Conservation (phyloP, 2,797 vertebrate genomes). For the Pristis pectinata region DNA sequence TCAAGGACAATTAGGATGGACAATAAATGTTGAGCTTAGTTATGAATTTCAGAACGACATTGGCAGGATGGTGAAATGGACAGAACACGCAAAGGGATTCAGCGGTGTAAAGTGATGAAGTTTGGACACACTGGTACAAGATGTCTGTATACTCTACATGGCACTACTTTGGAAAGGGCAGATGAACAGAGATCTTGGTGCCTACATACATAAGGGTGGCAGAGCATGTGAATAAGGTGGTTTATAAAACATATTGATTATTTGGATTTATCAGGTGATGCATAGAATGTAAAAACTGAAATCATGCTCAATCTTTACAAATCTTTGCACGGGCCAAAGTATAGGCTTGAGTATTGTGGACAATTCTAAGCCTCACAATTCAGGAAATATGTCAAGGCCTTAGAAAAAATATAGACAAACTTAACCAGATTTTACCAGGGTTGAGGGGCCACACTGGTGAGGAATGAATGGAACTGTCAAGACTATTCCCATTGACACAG, state of each 20-base stretch:
- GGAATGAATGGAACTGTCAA: neutral
- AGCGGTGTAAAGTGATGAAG: neutral
- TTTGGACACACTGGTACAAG: neutral
- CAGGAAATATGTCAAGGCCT: neutral
- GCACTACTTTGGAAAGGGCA: neutral
- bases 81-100: neutral
- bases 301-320: neutral
- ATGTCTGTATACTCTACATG: neutral
- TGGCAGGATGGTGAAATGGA: neutral
- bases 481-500: neutral
- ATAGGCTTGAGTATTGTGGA: neutral
- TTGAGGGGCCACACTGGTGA: neutral
- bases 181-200: neutral
- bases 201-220: neutral
- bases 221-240: neutral
- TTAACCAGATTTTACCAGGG: neutral
- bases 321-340: too few species aligned
- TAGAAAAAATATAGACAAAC: neutral
- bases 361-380: neutral
- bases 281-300: neutral
- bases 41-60: neutral
- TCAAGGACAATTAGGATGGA: too few species aligned
- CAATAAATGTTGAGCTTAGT: neutral
- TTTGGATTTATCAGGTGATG: neutral
- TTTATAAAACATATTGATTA: neutral